Percentiles rank a stretch among this genome's conserved stretches.
Conservation (phyloP, 1,140 invertebrate species). For the Hyles vespertilio region DNA sequence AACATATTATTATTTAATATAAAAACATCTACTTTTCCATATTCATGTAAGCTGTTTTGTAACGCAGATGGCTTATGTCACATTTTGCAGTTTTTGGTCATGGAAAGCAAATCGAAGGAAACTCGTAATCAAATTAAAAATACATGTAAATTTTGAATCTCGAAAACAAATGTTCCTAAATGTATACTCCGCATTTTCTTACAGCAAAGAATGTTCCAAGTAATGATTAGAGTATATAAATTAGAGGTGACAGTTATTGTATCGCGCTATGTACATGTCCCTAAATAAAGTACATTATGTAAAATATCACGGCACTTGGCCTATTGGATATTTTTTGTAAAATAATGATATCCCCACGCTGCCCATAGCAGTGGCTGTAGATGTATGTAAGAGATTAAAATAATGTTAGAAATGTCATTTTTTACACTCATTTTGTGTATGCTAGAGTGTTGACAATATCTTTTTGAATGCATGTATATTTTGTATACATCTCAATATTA, state of each 20-base stretch:
- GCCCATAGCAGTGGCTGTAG: slow-evolving; percentile 14
- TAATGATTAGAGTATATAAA: slow-evolving; percentile 2
- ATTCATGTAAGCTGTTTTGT: no score
- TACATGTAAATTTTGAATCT: not conserved
- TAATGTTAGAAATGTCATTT: slow-evolving; percentile 48
- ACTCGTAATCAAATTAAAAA: no score
- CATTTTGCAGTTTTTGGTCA: no score
- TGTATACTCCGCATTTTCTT: not conserved
- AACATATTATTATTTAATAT: no score
- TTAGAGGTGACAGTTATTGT: slow-evolving; percentile 32
- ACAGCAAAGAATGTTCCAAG: not conserved
- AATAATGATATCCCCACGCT: slow-evolving; percentile 13
- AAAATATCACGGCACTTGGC: slow-evolving; percentile 14
- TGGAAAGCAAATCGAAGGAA: no score
- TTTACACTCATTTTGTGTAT: slow-evolving; percentile 60
- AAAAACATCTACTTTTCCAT: no score
- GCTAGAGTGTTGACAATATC: slow-evolving; percentile 70
- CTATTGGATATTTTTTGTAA: slow-evolving; percentile 24
- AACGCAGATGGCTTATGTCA: no score
- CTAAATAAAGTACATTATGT: slow-evolving; percentile 22
- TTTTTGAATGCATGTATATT: slow-evolving; percentile 72
- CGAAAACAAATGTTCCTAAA: not conserved
- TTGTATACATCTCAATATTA: slow-evolving; percentile 73
- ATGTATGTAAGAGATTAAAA: slow-evolving; percentile 46
- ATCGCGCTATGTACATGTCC: slow-evolving; percentile 23